Percentiles rank a stretch among this genome's conserved stretches.
Conservation (phyloP, 2,888 invertebrate species). For the Lochmaea capreae region DNA sequence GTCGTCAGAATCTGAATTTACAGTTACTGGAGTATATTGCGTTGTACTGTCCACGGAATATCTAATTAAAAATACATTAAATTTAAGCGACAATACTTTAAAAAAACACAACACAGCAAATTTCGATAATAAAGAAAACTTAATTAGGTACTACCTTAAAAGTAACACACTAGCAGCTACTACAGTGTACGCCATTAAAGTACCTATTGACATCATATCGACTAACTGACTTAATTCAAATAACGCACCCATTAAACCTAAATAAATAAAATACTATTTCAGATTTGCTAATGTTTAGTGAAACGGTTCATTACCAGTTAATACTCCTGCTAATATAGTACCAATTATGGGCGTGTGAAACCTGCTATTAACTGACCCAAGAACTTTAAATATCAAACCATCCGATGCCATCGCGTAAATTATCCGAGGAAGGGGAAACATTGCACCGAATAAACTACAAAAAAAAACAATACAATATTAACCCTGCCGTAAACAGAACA, state of each 20-base stretch:
- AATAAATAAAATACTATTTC: conserved; percentile 27
- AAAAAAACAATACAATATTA: not conserved
- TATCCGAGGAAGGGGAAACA: conserved; percentile 87
- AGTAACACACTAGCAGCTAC: conserved; percentile 81
- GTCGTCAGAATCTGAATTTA: conserved; percentile 55
- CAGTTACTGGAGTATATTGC: conserved; percentile 49
- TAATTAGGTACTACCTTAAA: conserved; percentile 71
- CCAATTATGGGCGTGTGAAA: conserved; percentile 77
- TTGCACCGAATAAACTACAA: conserved; percentile 81
- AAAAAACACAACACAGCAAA: conserved; percentile 20
- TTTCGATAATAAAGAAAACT: not conserved
- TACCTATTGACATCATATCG: conserved; percentile 85
- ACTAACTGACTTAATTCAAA: conserved; percentile 79
- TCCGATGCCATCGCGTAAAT: conserved; percentile 92
- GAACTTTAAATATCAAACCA: conserved; percentile 81
- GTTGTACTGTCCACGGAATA: conserved; percentile 53
- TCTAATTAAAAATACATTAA: conserved; percentile 49
- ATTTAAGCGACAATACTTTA: conserved; percentile 37
- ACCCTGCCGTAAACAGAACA: too few relatives aligned
- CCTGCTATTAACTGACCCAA: conserved; percentile 78
- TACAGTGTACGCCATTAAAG: conserved; percentile 79
- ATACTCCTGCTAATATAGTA: conserved; percentile 35
- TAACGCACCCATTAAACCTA: conserved; percentile 74
- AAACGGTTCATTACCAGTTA: conserved; percentile 35
- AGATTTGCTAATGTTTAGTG: not conserved